phyloP scores from a whole-genome alignment of 2,113 vertebrate species.

The Podarcis raffonei region DNA sequence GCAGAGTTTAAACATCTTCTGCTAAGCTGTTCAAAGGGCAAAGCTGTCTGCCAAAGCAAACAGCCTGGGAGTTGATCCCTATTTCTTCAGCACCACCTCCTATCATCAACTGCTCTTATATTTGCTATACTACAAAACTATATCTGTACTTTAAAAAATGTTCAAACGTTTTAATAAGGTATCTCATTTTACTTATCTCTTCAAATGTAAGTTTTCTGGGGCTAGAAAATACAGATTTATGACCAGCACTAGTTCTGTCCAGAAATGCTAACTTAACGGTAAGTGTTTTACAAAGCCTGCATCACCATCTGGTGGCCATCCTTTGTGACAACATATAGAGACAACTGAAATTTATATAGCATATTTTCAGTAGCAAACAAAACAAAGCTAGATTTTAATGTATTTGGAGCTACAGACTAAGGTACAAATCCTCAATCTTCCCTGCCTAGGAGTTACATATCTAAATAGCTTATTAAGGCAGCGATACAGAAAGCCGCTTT shows the following conservation, averaged over 20 bases:
- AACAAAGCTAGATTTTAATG: conserved; percentile 20
- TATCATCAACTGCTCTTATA: background rate
- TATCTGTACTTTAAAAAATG: background rate
- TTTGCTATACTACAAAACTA: background rate
- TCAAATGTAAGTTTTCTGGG: conserved; percentile 35
- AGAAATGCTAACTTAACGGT: background rate
- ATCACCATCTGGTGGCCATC: conserved; percentile 14
- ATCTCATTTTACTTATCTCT: conserved; percentile 19
- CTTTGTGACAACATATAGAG: conserved; percentile 12
- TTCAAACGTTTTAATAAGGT: background rate
- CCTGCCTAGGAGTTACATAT: background rate
- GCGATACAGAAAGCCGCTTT: background rate
- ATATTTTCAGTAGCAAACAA: background rate
- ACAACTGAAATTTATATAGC: background rate
- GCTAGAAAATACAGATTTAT: conserved; percentile 41
- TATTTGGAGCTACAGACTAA: conserved; percentile 12
- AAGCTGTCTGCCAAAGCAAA: background rate
- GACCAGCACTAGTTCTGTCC: background rate
- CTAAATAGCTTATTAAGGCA: background rate
- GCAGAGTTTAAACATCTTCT: background rate
- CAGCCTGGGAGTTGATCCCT: background rate
- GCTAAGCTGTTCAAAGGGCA: background rate
- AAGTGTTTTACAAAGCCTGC: conserved; percentile 8
- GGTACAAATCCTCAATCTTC: conserved; percentile 4
- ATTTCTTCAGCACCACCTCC: background rate